phyloP scores from a whole-genome alignment of 2,113 vertebrate genomes.

The Bagarius yarrelli region DNA sequence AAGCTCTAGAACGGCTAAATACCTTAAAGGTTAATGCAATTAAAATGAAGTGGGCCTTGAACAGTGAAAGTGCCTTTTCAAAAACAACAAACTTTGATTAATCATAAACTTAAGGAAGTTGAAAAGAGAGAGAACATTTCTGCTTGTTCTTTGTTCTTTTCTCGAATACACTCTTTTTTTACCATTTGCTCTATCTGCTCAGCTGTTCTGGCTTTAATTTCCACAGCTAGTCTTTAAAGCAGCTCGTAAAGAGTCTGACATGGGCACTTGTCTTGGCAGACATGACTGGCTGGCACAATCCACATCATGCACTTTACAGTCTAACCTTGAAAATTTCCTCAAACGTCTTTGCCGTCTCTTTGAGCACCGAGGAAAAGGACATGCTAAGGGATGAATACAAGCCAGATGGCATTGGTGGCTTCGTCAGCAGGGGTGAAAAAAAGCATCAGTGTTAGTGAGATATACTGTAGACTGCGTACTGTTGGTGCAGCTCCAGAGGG shows the following conservation, averaged over 20 bases:
- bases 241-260: slow-evolving; percentile 11
- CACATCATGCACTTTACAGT: slow-evolving; percentile 18
- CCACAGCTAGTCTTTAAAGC: slow-evolving; percentile 17
- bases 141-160: background rate
- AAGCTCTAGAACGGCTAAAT: slow-evolving; percentile 39
- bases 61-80: slow-evolving; percentile 31
- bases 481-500: slow-evolving; percentile 38
- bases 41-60: slow-evolving; percentile 7
- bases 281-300: slow-evolving; percentile 11
- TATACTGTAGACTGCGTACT: slow-evolving; percentile 21
- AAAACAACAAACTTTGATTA: slow-evolving; percentile 13
- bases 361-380: background rate
- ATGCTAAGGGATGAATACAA: slow-evolving; percentile 23
- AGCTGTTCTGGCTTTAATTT: background rate
- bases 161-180: background rate
- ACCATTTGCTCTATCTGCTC: background rate
- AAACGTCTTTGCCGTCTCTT: slow-evolving; percentile 11
- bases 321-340: slow-evolving; percentile 43
- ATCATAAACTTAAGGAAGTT: background rate
- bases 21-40: slow-evolving; percentile 43
- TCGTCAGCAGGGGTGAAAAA: slow-evolving; percentile 5
- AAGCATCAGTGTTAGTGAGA: slow-evolving; percentile 23
- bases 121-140: slow-evolving; percentile 6
- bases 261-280: slow-evolving; percentile 34
- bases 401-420: slow-evolving; percentile 9